These are phyloP conservation scores for Cyaniris semiargus DNA, from an alignment of 2,888 invertebrate species.

Conservation along the genomic window DNA sequence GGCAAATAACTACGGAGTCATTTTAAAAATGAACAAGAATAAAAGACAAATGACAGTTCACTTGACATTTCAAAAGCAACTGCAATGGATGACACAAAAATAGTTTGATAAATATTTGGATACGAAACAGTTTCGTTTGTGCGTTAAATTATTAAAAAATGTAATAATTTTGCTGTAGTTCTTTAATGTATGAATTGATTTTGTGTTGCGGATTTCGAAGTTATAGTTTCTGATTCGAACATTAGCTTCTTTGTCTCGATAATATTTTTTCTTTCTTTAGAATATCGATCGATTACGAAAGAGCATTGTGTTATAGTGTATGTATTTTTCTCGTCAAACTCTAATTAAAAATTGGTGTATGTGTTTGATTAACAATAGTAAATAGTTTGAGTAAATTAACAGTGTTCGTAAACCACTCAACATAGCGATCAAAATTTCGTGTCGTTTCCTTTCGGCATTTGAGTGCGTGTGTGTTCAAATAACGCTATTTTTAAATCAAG, in stretches of 20 bases:
- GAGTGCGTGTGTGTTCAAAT: constrained; percentile 23
- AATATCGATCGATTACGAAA: constrained; percentile 80
- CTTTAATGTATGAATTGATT: constrained; percentile 44
- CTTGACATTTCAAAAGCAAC: constrained; percentile 53
- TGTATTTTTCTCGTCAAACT: constrained; percentile 31
- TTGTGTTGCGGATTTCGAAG: constrained; percentile 41
- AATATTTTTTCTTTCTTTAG: constrained; percentile 65
- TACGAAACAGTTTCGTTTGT: constrained; percentile 52
- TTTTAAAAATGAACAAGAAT: neutral
- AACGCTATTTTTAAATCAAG: constrained; percentile 32
- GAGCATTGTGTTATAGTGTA: constrained; percentile 37
- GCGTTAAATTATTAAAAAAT: constrained; percentile 48
- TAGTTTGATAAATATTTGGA: constrained; percentile 64
- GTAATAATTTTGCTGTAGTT: constrained; percentile 44
- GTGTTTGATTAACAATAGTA: constrained; percentile 17
- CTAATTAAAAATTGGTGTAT: constrained; percentile 24
- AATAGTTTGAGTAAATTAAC: neutral
- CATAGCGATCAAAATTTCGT: neutral
- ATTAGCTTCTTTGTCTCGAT: constrained; percentile 71
- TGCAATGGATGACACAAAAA: constrained; percentile 65
- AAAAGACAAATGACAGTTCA: constrained; percentile 49
- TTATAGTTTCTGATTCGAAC: constrained; percentile 29
- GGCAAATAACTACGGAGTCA: neutral
- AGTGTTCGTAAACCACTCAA: neutral
- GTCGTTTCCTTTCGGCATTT: constrained; percentile 12